phyloP scores from a whole-genome alignment of 2,113 vertebrate species.

The Marmota flaviventris region DNA sequence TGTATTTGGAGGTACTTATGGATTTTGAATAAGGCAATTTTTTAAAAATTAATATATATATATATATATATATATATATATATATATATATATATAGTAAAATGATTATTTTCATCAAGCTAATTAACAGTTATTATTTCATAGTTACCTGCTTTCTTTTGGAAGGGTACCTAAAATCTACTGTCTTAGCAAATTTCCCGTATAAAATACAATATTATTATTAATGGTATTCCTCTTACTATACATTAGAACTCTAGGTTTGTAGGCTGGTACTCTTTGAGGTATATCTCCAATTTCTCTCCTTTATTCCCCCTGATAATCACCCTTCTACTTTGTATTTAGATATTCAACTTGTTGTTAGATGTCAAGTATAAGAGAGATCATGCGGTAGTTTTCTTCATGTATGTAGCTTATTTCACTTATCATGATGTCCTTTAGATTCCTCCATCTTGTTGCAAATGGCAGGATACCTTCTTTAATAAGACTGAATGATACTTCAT shows the following conservation, averaged over 20 bases:
- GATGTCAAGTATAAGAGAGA: neutral
- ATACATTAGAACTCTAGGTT: neutral
- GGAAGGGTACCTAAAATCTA: neutral
- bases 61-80: neutral
- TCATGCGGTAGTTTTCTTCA: neutral
- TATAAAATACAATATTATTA: neutral
- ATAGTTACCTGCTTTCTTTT: neutral
- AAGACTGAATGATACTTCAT: neutral
- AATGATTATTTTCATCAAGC: neutral
- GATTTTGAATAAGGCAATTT: neutral
- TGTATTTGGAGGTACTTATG: neutral
- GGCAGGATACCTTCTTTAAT: neutral
- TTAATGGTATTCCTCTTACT: neutral
- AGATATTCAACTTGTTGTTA: neutral
- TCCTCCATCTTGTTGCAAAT: neutral
- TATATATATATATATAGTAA: neutral
- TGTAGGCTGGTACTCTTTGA: neutral
- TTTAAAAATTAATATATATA: neutral
- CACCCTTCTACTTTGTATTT: neutral
- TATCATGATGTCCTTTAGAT: neutral
- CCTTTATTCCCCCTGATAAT: neutral
- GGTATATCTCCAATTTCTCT: neutral
- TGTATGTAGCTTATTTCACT: neutral
- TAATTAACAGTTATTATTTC: neutral
- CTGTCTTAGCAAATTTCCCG: neutral